These are phyloP conservation scores for Neodiprion pinetum DNA, from an alignment of 1,140 invertebrate genomes.

Conservation along the genomic window DNA sequence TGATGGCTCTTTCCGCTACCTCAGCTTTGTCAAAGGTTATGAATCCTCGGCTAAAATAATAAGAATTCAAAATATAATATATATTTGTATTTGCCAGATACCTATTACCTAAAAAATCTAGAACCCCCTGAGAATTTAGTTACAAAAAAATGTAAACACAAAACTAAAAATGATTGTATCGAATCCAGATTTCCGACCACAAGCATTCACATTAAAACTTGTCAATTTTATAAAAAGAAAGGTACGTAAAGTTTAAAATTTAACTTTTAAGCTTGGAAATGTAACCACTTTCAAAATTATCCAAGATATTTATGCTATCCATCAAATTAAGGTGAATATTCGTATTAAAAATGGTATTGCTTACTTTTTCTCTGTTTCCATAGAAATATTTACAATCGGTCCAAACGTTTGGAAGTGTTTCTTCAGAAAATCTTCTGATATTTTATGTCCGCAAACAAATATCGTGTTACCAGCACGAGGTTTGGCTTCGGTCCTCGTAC, in stretches of 20 bases:
- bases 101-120: background rate
- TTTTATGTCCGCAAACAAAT: slow-evolving; percentile 82
- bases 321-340: background rate
- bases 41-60: slow-evolving; percentile 80
- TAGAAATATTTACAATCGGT: slow-evolving; percentile 85
- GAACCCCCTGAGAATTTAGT: background rate
- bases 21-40: slow-evolving; percentile 92
- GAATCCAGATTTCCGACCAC: too few species aligned
- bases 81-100: slow-evolving; percentile 10
- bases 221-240: too few species aligned
- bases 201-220: too few species aligned
- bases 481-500: slow-evolving; percentile 65
- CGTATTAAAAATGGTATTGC: slow-evolving; percentile 24
- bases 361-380: slow-evolving; percentile 89
- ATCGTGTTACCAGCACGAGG: slow-evolving; percentile 84
- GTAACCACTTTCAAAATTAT: too few species aligned
- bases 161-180: background rate
- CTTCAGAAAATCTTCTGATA: slow-evolving; percentile 83
- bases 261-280: too few species aligned
- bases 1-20: slow-evolving; percentile 84
- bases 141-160: background rate
- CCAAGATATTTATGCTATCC: too few species aligned
- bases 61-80: slow-evolving; percentile 23
- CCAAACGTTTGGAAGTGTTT: slow-evolving; percentile 82
- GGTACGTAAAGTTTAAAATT: too few species aligned